phyloP scores from a whole-genome alignment of 2,888 invertebrate genomes.

The Drosophila heteroneura region DNA sequence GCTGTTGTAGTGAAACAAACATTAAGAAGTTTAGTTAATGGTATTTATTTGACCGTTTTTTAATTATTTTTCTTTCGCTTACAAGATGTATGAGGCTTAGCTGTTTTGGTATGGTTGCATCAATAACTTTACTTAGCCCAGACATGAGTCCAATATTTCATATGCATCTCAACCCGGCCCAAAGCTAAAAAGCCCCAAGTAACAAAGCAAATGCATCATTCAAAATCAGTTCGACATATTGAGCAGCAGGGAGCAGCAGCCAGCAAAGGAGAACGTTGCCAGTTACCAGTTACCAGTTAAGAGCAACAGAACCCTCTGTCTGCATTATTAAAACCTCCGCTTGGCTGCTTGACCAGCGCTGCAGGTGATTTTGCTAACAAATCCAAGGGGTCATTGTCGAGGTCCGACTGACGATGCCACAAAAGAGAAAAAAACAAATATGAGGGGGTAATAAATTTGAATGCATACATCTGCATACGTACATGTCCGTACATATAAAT shows the following conservation, averaged over 20 bases:
- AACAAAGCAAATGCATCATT: constrained; percentile 70
- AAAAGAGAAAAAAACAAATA: constrained; percentile 50
- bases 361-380: constrained; percentile 78
- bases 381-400: constrained; percentile 50
- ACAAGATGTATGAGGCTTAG: background rate
- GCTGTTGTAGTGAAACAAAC: constrained; percentile 5
- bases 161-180: constrained; percentile 35
- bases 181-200: constrained; percentile 48
- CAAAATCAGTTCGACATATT: constrained; percentile 67
- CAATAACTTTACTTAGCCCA: constrained; percentile 55
- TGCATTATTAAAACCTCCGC: constrained; percentile 67
- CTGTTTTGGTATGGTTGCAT: constrained; percentile 29
- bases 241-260: constrained; percentile 61
- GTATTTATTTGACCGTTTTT: constrained; percentile 47
- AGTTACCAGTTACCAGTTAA: background rate
- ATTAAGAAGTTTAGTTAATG: constrained; percentile 7
- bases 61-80: constrained; percentile 27
- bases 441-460: constrained; percentile 63
- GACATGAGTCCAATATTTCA: constrained; percentile 62
- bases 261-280: background rate
- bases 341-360: constrained; percentile 49
- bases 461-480: constrained; percentile 33
- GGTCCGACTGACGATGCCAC: constrained; percentile 25
- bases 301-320: constrained; percentile 36
- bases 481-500: constrained; percentile 4